Conservation (phyloP, 2,888 invertebrate genomes). For the Tiphia femorata region DNA sequence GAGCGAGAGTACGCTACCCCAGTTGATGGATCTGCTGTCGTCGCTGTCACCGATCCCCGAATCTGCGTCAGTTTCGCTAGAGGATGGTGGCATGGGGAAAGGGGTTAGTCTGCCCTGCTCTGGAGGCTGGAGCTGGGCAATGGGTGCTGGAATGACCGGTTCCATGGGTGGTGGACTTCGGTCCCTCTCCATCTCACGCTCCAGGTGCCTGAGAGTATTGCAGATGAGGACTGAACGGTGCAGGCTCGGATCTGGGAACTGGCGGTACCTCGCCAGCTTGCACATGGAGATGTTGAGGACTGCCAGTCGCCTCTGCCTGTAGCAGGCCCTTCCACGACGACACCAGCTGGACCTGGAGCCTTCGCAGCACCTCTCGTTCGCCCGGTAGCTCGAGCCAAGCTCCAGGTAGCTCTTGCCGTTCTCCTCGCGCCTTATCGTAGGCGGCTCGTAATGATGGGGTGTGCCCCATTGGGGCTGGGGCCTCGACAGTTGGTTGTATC, state of each 20-base stretch:
- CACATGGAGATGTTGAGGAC: conserved; percentile 93
- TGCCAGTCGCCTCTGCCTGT: conserved; percentile 87
- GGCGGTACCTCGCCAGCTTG: conserved; percentile 88
- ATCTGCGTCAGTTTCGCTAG: conserved; percentile 78
- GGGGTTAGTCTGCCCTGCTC: conserved; percentile 66
- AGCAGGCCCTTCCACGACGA: conserved; percentile 82
- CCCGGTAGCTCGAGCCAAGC: conserved; percentile 74
- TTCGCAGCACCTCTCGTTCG: conserved; percentile 76
- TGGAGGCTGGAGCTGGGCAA: conserved; percentile 66
- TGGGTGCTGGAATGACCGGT: conserved; percentile 62
- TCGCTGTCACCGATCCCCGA: conserved; percentile 81
- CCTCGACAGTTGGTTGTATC: conserved; percentile 63
- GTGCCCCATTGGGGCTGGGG: conserved; percentile 65
- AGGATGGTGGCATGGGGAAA: conserved; percentile 68
- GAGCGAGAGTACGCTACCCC: conserved; percentile 90
- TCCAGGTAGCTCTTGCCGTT: conserved; percentile 92
- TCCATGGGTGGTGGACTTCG: conserved; percentile 67
- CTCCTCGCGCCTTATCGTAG: conserved; percentile 87
- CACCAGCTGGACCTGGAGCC: conserved; percentile 82
- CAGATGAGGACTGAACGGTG: conserved; percentile 93
- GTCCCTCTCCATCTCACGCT: conserved; percentile 88
- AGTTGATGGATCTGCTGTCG: conserved; percentile 84
- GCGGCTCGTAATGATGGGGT: conserved; percentile 71
- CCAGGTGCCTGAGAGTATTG: conserved; percentile 90
- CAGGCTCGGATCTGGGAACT: conserved; percentile 90